Percentiles rank a stretch among this genome's conserved stretches.
phyloP scores from a whole-genome alignment of 2,888 invertebrate species.

The Drosophila kuntzei region DNA sequence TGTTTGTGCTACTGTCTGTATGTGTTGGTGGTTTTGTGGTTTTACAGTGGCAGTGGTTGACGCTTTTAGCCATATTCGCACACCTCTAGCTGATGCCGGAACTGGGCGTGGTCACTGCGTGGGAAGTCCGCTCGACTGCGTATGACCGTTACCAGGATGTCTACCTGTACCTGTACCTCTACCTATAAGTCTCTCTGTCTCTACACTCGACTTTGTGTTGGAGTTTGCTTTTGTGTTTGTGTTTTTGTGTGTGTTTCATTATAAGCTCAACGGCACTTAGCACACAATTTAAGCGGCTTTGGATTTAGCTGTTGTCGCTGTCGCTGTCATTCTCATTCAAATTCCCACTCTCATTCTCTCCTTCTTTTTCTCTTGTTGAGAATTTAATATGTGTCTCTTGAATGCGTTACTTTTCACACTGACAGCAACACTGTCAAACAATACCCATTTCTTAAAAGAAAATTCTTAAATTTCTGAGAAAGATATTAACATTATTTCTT shows the following conservation, averaged over 20 bases:
- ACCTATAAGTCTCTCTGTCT: background rate
- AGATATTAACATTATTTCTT: too few relatives aligned
- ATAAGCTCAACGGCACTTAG: constrained; percentile 74
- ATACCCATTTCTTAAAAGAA: too few relatives aligned
- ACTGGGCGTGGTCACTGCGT: constrained; percentile 61
- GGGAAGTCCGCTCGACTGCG: constrained; percentile 54
- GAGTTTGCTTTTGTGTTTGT: constrained; percentile 18
- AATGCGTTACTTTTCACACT: constrained; percentile 36
- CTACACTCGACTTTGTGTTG: constrained; percentile 14
- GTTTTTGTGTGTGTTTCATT: constrained; percentile 61
- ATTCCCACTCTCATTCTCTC: constrained; percentile 1
- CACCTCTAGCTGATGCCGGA: constrained; percentile 60
- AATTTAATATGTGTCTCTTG: constrained; percentile 12
- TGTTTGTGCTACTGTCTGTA: constrained; percentile 45
- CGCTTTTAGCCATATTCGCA: constrained; percentile 58
- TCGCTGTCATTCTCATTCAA: constrained; percentile 20
- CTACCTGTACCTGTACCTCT: constrained; percentile 1
- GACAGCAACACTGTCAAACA: background rate
- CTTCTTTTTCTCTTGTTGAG: constrained; percentile 14
- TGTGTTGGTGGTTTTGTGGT: constrained; percentile 74
- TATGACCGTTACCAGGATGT: constrained; percentile 24
- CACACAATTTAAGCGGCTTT: constrained; percentile 78
- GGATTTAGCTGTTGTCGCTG: constrained; percentile 45
- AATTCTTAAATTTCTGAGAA: too few relatives aligned
- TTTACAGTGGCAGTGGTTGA: constrained; percentile 47